phyloP scores from a whole-genome alignment of 1,140 invertebrate species.

The Sycophaga agraensis region DNA sequence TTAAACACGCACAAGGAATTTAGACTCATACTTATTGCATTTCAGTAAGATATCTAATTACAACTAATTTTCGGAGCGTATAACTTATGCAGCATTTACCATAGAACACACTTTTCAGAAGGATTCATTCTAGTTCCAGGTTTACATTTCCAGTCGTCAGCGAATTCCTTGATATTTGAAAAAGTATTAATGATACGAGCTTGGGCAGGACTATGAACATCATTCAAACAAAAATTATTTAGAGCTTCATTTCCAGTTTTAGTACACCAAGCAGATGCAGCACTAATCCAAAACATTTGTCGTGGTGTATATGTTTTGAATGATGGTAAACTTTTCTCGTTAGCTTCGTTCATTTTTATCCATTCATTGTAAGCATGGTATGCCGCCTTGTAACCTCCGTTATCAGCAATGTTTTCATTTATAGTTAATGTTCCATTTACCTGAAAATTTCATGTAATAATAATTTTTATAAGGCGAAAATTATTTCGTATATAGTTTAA shows the following conservation, averaged over 20 bases:
- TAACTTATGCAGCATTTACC: too few relatives aligned
- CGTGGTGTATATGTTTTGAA: constrained; percentile 55
- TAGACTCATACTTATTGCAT: too few relatives aligned
- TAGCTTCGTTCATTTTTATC: constrained; percentile 38
- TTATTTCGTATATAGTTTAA: too few relatives aligned
- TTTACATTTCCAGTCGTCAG: constrained; percentile 84
- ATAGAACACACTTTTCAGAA: constrained; percentile 78
- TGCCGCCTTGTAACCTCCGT: constrained; percentile 63
- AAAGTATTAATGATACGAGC: constrained; percentile 61
- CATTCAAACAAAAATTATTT: constrained; percentile 62
- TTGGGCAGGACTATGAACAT: constrained; percentile 76
- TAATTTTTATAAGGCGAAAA: neutral
- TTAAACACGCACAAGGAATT: too few relatives aligned
- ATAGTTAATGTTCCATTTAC: constrained; percentile 63
- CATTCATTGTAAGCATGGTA: constrained; percentile 59
- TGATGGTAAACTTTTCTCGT: constrained; percentile 53
- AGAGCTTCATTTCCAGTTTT: constrained; percentile 57
- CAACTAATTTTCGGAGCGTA: too few relatives aligned
- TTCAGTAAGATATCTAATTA: too few relatives aligned
- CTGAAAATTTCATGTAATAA: neutral
- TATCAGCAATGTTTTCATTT: constrained; percentile 68
- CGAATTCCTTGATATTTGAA: constrained; percentile 86
- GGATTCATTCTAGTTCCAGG: constrained; percentile 84
- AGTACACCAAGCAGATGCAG: constrained; percentile 61
- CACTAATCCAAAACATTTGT: constrained; percentile 68